phyloP scores from a whole-genome alignment of 1,140 invertebrate genomes.

The Drosophila neocordata region DNA sequence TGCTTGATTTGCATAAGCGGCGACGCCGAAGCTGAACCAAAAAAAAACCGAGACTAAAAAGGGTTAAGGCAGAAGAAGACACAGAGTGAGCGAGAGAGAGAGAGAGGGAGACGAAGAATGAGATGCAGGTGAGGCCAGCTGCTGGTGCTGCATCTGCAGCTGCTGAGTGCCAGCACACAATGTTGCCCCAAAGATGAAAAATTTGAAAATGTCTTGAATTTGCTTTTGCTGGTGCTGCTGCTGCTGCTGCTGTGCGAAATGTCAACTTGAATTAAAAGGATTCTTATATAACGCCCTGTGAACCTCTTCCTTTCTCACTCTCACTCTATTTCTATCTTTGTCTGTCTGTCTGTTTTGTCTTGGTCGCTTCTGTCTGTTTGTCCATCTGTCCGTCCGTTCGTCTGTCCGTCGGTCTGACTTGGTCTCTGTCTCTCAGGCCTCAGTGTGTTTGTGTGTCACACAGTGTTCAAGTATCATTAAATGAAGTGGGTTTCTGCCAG shows the following conservation, averaged over 20 bases:
- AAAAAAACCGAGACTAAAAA: slow-evolving; percentile 29
- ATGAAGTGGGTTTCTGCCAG: slow-evolving; percentile 82
- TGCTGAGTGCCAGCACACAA: slow-evolving; percentile 68
- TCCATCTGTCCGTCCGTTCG: slow-evolving; percentile 13
- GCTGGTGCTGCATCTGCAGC: slow-evolving; percentile 42
- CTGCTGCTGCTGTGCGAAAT: slow-evolving; percentile 67
- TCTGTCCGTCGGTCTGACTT: background rate
- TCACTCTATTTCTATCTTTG: slow-evolving; percentile 28
- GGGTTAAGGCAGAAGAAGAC: slow-evolving; percentile 2
- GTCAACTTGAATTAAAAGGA: slow-evolving; percentile 81
- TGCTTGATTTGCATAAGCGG: slow-evolving; percentile 75
- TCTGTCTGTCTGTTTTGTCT: no score
- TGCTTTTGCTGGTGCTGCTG: slow-evolving; percentile 24
- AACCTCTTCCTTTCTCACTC: slow-evolving; percentile 24
- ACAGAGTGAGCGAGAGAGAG: background rate
- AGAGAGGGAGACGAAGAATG: slow-evolving; percentile 14
- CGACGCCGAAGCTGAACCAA: slow-evolving; percentile 55
- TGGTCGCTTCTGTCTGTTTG: background rate
- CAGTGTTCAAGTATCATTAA: slow-evolving; percentile 82
- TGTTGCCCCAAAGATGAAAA: slow-evolving; percentile 79
- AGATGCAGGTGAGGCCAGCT: slow-evolving; percentile 37
- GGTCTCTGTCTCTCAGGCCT: slow-evolving; percentile 32
- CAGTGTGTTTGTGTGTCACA: slow-evolving; percentile 80
- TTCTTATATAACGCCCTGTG: slow-evolving; percentile 73
- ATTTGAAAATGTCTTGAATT: slow-evolving; percentile 82